These are phyloP conservation scores for Phragmatobia fuliginosa DNA, from an alignment of 2,888 invertebrate genomes.

Conservation along the genomic window DNA sequence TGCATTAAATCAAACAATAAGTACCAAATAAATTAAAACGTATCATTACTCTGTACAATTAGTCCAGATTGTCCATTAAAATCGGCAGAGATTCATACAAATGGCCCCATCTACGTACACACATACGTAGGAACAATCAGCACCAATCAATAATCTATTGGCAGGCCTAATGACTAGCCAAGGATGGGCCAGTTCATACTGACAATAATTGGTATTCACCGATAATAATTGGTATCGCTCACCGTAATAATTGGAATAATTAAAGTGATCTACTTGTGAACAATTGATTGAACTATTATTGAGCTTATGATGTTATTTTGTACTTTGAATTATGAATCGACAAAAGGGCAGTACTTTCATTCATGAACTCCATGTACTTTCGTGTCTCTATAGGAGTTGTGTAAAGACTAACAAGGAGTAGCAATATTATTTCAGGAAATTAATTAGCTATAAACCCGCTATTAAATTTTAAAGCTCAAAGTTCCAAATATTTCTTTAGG, in stretches of 20 bases:
- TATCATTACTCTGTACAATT: constrained; percentile 73
- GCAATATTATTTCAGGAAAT: background rate
- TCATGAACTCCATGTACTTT: too few relatives aligned
- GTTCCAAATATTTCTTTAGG: too few relatives aligned
- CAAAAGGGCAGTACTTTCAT: too few relatives aligned
- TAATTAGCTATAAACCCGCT: background rate
- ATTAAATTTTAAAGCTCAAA: too few relatives aligned
- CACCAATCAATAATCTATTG: constrained; percentile 86
- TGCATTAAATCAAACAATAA: background rate
- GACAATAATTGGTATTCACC: constrained; percentile 74
- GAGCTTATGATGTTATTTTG: constrained; percentile 18
- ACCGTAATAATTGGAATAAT: constrained; percentile 79
- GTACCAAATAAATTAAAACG: background rate
- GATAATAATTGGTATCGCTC: constrained; percentile 74
- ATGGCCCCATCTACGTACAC: constrained; percentile 71
- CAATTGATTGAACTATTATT: constrained; percentile 58
- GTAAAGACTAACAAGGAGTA: background rate
- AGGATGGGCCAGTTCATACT: constrained; percentile 75
- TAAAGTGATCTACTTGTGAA: constrained; percentile 65
- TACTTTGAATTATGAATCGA: constrained; percentile 10
- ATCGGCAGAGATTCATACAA: constrained; percentile 82
- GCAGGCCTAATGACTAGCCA: constrained; percentile 83
- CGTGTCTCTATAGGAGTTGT: background rate
- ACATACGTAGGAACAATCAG: constrained; percentile 77
- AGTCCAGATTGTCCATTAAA: constrained; percentile 77